Base-by-base conservation (phyloP, 2,797 vertebrate species). In the Channallabes apus region DNA sequence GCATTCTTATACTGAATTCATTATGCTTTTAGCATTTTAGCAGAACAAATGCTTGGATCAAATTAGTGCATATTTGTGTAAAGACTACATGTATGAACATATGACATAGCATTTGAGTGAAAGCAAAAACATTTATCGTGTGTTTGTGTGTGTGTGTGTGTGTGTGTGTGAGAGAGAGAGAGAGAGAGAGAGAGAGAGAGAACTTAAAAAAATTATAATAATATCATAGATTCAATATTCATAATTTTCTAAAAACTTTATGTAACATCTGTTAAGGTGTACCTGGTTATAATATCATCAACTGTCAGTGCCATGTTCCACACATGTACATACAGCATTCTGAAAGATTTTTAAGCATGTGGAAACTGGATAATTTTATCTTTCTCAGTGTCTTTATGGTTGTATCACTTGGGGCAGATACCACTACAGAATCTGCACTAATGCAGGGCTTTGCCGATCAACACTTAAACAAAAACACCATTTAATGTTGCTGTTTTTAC, bases 91-190 rank as follows among this genome's bases (percentile, higher is more conserved):
- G 35, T 79, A 51, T 79, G 32, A 84, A 68, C 9, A 68, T 32
- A 68, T 68, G 27, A 8, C 27, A 24, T 61, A 24, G 22, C 1
- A 20, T 20, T 77, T 84, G 62, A 78, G 62, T 56, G 78, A 54
- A 58, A 65, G 62, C 83, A 78, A 51, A 59, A 58, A 68, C 46
- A 76, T 59, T 68, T 51, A 65, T 73, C 32, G 41, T 68, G n/a
- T 58, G 62, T 68, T 62, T 59, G 51, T 84, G 59, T 62, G 58
- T 59, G 58, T 59, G 58, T 59, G 20, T 22, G 58, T 22, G 58
- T 59, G 58, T 59, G 58, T 59, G 72, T 68, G 65, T 18, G 65
- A 32, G 32, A 69, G 67, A 69, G 67, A 38, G 68, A 41, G 35
- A 41, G 65, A 32, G 65, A 32, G 32, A 69, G 67, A 69, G 68